Percentiles rank a stretch among this genome's conserved stretches.
Conservation (phyloP, 2,888 invertebrate genomes). For the Brenthis daphne region DNA sequence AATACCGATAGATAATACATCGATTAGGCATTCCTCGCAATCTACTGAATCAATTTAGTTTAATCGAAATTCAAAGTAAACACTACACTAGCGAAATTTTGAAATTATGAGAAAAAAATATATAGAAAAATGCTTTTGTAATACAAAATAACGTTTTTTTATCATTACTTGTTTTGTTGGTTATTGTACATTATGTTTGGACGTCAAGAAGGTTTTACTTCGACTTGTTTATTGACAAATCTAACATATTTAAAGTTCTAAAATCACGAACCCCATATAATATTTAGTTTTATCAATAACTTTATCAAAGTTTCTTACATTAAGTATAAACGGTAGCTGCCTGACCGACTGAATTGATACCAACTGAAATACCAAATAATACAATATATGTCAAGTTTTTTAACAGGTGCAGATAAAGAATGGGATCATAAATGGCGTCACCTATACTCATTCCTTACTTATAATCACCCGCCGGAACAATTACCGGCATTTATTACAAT, state of each 20-base stretch:
- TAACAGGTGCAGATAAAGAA: no score
- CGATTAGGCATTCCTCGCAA: slow-evolving; percentile 6
- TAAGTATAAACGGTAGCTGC: slow-evolving; percentile 22
- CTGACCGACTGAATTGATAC: slow-evolving; percentile 24
- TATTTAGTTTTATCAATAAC: background rate
- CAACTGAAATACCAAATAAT: slow-evolving; percentile 10
- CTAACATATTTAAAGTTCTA: slow-evolving; percentile 8
- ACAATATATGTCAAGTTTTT: slow-evolving; percentile 6
- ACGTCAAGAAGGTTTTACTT: slow-evolving; percentile 28
- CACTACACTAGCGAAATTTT: no score
- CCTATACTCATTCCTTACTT: no score
- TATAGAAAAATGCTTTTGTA: slow-evolving; percentile 6
- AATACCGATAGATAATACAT: background rate
- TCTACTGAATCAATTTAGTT: slow-evolving; percentile 6
- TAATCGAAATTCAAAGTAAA: slow-evolving; percentile 6
- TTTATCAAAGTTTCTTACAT: no score
- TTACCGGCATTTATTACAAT: no score
- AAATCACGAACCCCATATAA: background rate
- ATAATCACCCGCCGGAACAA: no score
- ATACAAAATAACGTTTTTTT: slow-evolving; percentile 21
- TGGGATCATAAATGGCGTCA: no score
- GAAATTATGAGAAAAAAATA: background rate
- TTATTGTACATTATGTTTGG: slow-evolving; percentile 35
- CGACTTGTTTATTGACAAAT: slow-evolving; percentile 11
- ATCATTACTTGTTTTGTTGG: slow-evolving; percentile 3